Conservation (phyloP, 2,797 vertebrate species). For the Sebastes jordani region DNA sequence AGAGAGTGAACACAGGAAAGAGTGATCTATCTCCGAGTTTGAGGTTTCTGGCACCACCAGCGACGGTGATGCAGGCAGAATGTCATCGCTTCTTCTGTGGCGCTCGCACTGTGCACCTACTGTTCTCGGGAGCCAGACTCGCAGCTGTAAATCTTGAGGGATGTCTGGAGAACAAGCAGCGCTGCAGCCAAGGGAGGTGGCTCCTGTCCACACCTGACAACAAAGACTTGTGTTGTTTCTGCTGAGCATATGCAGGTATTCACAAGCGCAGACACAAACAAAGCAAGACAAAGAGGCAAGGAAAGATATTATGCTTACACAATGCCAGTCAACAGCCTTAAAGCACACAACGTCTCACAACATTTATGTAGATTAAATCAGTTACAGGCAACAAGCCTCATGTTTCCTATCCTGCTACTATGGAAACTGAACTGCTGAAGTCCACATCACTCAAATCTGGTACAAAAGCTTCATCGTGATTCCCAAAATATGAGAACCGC, state of each 20-base stretch:
- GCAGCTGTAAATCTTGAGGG: constrained; percentile 60
- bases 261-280: not conserved
- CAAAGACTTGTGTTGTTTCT: constrained; percentile 43
- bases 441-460: constrained; percentile 38
- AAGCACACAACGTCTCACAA: constrained; percentile 35
- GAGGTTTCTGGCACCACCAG: constrained; percentile 63
- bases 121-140: constrained; percentile 56
- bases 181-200: constrained; percentile 18
- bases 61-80: constrained; percentile 55
- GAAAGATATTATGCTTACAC: not conserved
- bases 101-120: constrained; percentile 60
- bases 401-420: constrained; percentile 45
- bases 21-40: constrained; percentile 55
- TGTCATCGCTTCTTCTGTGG: constrained; percentile 59
- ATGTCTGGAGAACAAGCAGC: constrained; percentile 51
- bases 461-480: constrained; percentile 20
- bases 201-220: constrained; percentile 62
- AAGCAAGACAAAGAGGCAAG: not conserved
- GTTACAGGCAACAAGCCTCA: constrained; percentile 45
- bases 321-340: constrained; percentile 16
- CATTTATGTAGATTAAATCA: constrained; percentile 54
- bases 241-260: constrained; percentile 11
- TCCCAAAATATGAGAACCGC: constrained; percentile 41
- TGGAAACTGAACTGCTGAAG: constrained; percentile 51
- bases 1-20: constrained; percentile 51